A percentile compares a stretch with the other conserved stretches of the same genome.
These are phyloP conservation scores for Helicolenus hilgendorfi DNA, from an alignment of 2,797 vertebrate genomes.

Conservation along the genomic window DNA sequence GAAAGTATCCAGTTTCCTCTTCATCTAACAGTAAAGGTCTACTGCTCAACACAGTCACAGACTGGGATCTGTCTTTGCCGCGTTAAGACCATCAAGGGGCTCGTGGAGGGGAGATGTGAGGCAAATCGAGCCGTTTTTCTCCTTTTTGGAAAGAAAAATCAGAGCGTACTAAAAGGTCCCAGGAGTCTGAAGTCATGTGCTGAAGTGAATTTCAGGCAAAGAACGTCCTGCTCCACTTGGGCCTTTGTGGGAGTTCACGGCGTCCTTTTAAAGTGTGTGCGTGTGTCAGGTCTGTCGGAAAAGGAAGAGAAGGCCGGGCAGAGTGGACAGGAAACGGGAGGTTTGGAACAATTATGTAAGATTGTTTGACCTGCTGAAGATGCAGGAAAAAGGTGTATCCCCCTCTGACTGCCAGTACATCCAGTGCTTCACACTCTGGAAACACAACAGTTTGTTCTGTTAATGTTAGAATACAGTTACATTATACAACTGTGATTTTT, in stretches of 20 bases:
- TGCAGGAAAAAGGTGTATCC: slow-evolving; percentile 87
- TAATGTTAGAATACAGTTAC: not conserved
- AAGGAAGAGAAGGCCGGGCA: slow-evolving; percentile 59
- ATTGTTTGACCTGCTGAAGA: slow-evolving; percentile 82
- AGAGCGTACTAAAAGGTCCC: slow-evolving; percentile 63
- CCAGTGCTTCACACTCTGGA: slow-evolving; percentile 25
- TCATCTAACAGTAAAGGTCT: slow-evolving; percentile 35
- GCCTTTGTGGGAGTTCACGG: slow-evolving; percentile 57
- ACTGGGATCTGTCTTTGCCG: slow-evolving; percentile 53
- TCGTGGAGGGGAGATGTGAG: slow-evolving; percentile 33
- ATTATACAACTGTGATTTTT: not conserved
- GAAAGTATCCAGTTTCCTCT: slow-evolving; percentile 59
- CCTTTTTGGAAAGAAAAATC: slow-evolving; percentile 61
- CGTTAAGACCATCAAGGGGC: slow-evolving; percentile 52
- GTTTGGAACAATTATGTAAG: slow-evolving; percentile 86
- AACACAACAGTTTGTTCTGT: not conserved
- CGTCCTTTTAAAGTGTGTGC: slow-evolving; percentile 20
- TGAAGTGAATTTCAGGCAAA: slow-evolving; percentile 74
- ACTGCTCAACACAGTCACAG: slow-evolving; percentile 25
- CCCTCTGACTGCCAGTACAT: slow-evolving; percentile 30
- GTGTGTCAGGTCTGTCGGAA: slow-evolving; percentile 63
- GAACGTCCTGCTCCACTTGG: slow-evolving; percentile 63
- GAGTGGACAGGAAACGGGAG: slow-evolving; percentile 77
- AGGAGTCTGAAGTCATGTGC: slow-evolving; percentile 70
- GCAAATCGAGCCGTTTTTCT: slow-evolving; percentile 53